Base-by-base conservation (phyloP, 2,888 invertebrate genomes). In the Gymnoscelis rufifasciata region DNA sequence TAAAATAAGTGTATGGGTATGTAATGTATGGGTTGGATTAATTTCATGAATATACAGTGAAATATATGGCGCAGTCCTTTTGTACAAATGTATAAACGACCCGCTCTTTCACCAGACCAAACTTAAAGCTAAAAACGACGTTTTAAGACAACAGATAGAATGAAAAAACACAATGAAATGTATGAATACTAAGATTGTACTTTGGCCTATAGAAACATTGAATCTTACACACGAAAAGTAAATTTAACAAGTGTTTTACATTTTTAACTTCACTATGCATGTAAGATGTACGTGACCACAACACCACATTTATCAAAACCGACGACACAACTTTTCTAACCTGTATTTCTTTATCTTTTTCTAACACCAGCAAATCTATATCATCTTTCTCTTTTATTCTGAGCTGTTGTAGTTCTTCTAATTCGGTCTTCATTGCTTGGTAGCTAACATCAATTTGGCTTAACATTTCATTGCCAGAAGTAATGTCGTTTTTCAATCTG, bases 301-400 rank as follows among this genome's bases (percentile, higher is more conserved):
- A 54, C 52, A 57, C 49, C 52, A 57, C 49, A 54, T 31, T 33
- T 38, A 48, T 14, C 30, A 40, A 56, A 38, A 39, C 15, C 57
- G 66, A 65, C 59, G 58, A 12, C 56, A 62, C 49, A 50, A 46
- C 52, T 51, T 48, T 57, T 71, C 83, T 76, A 71, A 87, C 86
- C 86, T 87, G 77, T 53, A 59, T 69, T 43, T 77, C 74, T 52
- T 55, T 71, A 43, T 78, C 72, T 71, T 61, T 82, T 42, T 74
- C 70, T 46, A 58, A 52, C 36, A 79, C 41, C 4, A 59, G 7
- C 39, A 52, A 44, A 28, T 68, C 65, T 59, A 72, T 51, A 30
- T 74, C 65, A 62, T 75, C 64, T 49, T 77, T 82, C 41, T 80
- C 77, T 57, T 78, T 76, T 11, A 54, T 52, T 47, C 63, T 73